Evolutionary conservation across 2,888 invertebrate genomes (phyloP).

Genomic region (Xylota segnis): DNA sequence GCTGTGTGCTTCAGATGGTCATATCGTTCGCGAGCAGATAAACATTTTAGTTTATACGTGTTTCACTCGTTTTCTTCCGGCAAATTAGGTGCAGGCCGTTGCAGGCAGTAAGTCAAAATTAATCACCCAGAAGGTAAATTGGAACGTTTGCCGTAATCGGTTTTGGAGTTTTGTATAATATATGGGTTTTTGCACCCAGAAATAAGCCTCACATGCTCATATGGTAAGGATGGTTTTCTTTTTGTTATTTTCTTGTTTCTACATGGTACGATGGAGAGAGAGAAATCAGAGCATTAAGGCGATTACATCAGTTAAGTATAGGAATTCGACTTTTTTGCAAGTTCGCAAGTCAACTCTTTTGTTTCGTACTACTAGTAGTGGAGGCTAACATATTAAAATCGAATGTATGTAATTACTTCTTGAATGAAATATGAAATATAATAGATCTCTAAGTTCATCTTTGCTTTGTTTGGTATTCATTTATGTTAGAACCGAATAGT

Average conservation of each 20-base stretch:
- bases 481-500: too few species aligned
- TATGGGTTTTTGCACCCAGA: constrained; percentile 58
- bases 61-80: constrained; percentile 58
- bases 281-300: constrained; percentile 62
- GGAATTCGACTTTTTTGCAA: constrained; percentile 22
- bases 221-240: constrained; percentile 19
- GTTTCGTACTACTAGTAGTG: not conserved
- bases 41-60: constrained; percentile 56
- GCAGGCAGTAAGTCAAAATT: constrained; percentile 69
- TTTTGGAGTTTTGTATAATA: constrained; percentile 58
- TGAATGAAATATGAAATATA: too few species aligned
- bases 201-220: constrained; percentile 20
- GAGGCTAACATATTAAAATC: too few species aligned
- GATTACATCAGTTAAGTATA: constrained; percentile 41
- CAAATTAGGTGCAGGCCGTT: constrained; percentile 57
- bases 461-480: too few species aligned
- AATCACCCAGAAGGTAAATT: constrained; percentile 70
- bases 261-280: not conserved
- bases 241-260: not conserved
- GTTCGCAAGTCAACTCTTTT: constrained; percentile 41
- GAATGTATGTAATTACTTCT: too few species aligned
- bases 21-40: constrained; percentile 55
- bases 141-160: constrained; percentile 65
- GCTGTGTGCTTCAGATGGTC: constrained; percentile 38
- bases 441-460: too few species aligned